Conservation (phyloP, 2,888 invertebrate genomes). For the Asteroscopus sphinx region DNA sequence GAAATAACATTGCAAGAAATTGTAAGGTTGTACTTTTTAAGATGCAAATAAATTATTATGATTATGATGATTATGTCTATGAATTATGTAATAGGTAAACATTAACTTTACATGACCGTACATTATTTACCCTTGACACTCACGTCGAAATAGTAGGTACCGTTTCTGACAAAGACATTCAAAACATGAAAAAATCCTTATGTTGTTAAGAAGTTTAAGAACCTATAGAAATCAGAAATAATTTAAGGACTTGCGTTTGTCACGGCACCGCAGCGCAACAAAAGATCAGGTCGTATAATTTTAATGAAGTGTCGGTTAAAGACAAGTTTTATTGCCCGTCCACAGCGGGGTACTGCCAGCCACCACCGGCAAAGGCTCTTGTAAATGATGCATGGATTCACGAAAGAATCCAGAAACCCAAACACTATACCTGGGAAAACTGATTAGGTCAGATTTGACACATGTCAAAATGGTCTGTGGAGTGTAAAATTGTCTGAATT, state of each 20-base stretch:
- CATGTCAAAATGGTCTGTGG: no score
- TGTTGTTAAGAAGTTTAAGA: conserved; percentile 13
- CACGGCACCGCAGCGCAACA: conserved; percentile 63
- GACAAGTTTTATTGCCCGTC: conserved; percentile 33
- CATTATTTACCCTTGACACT: no score
- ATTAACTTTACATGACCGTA: no score
- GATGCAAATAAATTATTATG: no score
- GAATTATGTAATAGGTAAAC: no score
- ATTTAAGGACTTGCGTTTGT: conserved; percentile 68
- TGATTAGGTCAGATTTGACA: no score
- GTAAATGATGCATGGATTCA: conserved; percentile 19
- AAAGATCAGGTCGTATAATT: conserved; percentile 71
- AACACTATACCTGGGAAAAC: no score
- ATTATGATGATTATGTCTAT: no score
- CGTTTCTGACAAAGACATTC: neutral
- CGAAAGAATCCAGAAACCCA: no score
- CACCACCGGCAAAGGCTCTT: conserved; percentile 16
- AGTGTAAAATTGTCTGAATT: no score
- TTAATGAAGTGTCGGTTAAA: conserved; percentile 75
- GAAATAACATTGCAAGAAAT: no score
- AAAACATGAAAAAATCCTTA: neutral
- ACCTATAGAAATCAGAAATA: conserved; percentile 56
- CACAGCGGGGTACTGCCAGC: conserved; percentile 65
- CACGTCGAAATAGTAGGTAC: neutral
- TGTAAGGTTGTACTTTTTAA: no score